Conservation (phyloP, 2,797 vertebrate species). For the Sternotherus odoratus region DNA sequence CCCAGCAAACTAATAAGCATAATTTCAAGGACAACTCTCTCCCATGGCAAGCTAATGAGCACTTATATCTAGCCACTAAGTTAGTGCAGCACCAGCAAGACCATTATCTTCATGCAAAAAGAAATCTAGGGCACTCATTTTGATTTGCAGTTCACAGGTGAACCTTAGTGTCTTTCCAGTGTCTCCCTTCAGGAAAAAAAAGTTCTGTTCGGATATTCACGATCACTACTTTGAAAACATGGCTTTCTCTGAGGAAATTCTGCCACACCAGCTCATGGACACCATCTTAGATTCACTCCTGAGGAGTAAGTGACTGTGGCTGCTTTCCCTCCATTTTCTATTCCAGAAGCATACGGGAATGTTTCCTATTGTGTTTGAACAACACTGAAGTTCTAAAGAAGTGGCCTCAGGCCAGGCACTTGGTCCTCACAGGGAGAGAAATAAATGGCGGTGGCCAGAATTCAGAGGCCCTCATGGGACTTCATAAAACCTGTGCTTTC, state of each 20-base stretch:
- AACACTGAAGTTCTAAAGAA: constrained; percentile 36
- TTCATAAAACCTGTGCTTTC: not conserved
- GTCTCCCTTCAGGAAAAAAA: not conserved
- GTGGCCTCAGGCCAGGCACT: not conserved
- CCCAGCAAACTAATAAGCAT: not conserved
- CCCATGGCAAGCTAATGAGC: not conserved
- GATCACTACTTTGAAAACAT: not conserved
- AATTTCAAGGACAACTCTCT: not conserved
- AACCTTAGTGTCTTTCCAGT: not conserved
- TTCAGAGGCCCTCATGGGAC: not conserved
- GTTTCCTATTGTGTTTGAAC: not conserved
- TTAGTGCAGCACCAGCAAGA: not conserved
- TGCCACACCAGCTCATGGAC: not conserved
- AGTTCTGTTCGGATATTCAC: not conserved
- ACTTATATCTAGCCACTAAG: not conserved
- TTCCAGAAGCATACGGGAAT: not conserved
- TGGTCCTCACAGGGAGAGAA: not conserved
- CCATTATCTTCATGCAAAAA: not conserved
- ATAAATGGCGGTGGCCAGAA: not conserved
- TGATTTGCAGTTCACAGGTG: not conserved
- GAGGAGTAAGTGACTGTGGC: not conserved
- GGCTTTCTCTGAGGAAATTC: constrained; percentile 4
- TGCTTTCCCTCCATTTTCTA: constrained; percentile 21
- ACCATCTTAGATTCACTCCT: not conserved
- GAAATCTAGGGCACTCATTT: not conserved